Base-by-base conservation (phyloP, 2,797 vertebrate genomes). In the Spatula clypeata region DNA sequence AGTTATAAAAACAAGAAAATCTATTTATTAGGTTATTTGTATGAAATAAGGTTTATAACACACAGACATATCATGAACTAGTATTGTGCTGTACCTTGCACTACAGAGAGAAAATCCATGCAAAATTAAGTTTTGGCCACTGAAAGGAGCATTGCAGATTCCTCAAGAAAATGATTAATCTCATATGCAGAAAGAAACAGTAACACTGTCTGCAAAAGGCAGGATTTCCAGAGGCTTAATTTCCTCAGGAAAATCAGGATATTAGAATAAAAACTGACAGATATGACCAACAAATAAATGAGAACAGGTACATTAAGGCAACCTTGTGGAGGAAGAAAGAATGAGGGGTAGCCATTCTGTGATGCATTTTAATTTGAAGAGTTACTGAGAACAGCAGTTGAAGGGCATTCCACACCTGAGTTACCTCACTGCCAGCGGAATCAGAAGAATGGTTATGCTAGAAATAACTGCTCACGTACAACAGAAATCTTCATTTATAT, bases 281-380 rank as follows among this genome's bases (percentile, higher is more conserved):
- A 62, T 31, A 83, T 7, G 69, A 91, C 84, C 74, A 89, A 88
- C 57, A 89, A 83, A 88, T 73, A 94, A 83, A 74, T 40, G 54
- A 94, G 87, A 65, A 66, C 21, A 86, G 6, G 47, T 77, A n/a
- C 93, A 95, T 5, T n/a, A 89, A 89, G 80, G 67, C 45, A 91
- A 93, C 51, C 81, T 83, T 54, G 70, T 44, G 54, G 85, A 93
- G 82, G 75, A 90, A 73, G 69, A 80, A 91, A 61, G 75, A 92
- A 80, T 17, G 27, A 81, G 79, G 77, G 51, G 64, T 77, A 65
- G 70, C 73, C 60, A 70, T 70, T 84, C 85, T 90, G 75, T 90
- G 90, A 95, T 79, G 79, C 72, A 62, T 79, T 88, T 88, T 90
- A 79, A 93, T 93, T 76, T 81, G 79, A 75, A 90, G 87, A 94